phyloP scores from a whole-genome alignment of 1,140 invertebrate species.

The Caenorhabditis inopinata region DNA sequence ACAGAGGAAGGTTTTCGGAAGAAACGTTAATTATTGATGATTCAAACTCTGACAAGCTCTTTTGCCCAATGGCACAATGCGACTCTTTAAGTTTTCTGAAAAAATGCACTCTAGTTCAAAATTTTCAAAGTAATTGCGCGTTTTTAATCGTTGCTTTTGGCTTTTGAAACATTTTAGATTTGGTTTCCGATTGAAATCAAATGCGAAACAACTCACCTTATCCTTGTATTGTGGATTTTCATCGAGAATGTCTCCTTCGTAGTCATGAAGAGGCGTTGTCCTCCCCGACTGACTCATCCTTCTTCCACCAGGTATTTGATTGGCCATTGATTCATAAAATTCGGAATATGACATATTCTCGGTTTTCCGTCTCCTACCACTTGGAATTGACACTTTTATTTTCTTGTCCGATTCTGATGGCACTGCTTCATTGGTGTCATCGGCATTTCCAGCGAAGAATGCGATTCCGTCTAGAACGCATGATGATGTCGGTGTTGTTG shows the following conservation, averaged over 20 bases:
- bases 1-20: no score
- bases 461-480: slow-evolving; percentile 51
- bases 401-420: slow-evolving; percentile 44
- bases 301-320: slow-evolving; percentile 38
- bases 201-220: slow-evolving; percentile 33
- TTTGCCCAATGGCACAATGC: no score
- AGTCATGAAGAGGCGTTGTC: slow-evolving; percentile 43
- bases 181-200: neutral
- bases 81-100: no score
- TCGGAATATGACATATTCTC: slow-evolving; percentile 54
- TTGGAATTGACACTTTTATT: slow-evolving; percentile 54
- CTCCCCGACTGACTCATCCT: slow-evolving; percentile 32
- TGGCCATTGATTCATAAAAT: slow-evolving; percentile 52
- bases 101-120: neutral
- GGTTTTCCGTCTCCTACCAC: slow-evolving; percentile 41
- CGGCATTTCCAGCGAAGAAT: slow-evolving; percentile 35
- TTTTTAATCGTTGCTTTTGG: no score
- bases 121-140: no score
- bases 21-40: no score
- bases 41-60: no score
- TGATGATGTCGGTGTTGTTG: slow-evolving; percentile 58
- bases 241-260: slow-evolving; percentile 58
- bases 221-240: slow-evolving; percentile 58
- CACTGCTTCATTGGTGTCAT: slow-evolving; percentile 28
- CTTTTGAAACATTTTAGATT: no score